phyloP scores from a whole-genome alignment of 2,113 vertebrate species.

The Heterotis niloticus region DNA sequence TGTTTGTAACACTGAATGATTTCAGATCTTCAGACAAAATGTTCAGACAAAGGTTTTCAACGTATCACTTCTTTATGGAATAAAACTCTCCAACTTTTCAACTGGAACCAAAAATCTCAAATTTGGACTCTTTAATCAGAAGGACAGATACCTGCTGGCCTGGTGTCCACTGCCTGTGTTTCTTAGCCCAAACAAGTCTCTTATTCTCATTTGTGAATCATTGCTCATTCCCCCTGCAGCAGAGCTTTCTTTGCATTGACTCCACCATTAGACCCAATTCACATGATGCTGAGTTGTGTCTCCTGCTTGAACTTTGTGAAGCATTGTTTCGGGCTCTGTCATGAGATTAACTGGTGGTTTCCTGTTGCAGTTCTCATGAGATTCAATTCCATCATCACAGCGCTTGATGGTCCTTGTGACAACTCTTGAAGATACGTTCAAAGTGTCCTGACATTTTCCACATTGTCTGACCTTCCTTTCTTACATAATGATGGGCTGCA shows the following conservation, averaged over 20 bases:
- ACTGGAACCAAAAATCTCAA: not conserved
- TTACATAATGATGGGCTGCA: too few species aligned
- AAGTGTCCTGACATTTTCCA: not conserved
- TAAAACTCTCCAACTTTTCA: too few species aligned
- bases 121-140: not conserved
- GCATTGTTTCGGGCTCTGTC: not conserved
- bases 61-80: too few species aligned
- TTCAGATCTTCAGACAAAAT: too few species aligned
- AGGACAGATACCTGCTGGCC: not conserved
- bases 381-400: not conserved
- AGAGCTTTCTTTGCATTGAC: not conserved
- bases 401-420: not conserved
- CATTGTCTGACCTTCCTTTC: not conserved
- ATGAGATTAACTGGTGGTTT: not conserved
- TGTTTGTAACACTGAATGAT: too few species aligned
- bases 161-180: too few species aligned
- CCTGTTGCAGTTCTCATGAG: not conserved
- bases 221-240: not conserved
- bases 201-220: too few species aligned
- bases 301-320: not conserved
- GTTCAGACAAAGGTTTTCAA: too few species aligned
- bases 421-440: not conserved
- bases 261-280: not conserved
- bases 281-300: slow-evolving; percentile 1
- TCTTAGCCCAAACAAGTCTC: too few species aligned